Base-by-base conservation (phyloP, 2,888 invertebrate genomes). In the Caenorhabditis afra region DNA sequence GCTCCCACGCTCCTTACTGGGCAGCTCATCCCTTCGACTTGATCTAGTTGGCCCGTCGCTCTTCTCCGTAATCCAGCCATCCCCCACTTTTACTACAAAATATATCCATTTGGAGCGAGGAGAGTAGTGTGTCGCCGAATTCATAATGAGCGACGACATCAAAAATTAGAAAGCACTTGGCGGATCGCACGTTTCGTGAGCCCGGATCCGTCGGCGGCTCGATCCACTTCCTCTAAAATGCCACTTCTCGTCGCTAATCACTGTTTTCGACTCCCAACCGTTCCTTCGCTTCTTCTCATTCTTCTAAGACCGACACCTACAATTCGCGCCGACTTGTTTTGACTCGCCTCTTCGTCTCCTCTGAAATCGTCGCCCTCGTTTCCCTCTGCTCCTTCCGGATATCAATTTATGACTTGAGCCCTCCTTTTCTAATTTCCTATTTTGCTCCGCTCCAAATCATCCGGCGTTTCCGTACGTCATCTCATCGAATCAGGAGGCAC, bases 151-250 rank as follows among this genome's bases (percentile, higher is more conserved):
- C 8, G 29, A 22, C 47, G 58, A 55, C 61, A 70, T 53, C 59
- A 47, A 55, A 55, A 70, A 70, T 55, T 62, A 49, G n/a, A 44
- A 45, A 61, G 70, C 47, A 70, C 61, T 70, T 70, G 62, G 57
- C 57, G 71, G 49, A 57, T 64, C 64, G 55, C 71, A 71, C 71
- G 71, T 64, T 70, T 70, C 41, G 67, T 67, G 20, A 47, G 49
- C n/a, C n/a, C 16, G n/a, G 23, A 22, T 58, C 41, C 41, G 41
- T 41, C 41, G 12, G 2, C 12, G 12, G 11, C 41, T 41, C 41
- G 14, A 4, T 41, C 14, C 7, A 4, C 12, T 41, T 41, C 41
- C 14, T 41, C 14, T 11, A 11, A 5, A 41, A 11, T 41, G 11
- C 41, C 41, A 14, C 14, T 11, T n/a, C n/a, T n/a, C 11, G 2